phyloP scores from a whole-genome alignment of 2,113 vertebrate genomes.

The Ceratotherium simum region DNA sequence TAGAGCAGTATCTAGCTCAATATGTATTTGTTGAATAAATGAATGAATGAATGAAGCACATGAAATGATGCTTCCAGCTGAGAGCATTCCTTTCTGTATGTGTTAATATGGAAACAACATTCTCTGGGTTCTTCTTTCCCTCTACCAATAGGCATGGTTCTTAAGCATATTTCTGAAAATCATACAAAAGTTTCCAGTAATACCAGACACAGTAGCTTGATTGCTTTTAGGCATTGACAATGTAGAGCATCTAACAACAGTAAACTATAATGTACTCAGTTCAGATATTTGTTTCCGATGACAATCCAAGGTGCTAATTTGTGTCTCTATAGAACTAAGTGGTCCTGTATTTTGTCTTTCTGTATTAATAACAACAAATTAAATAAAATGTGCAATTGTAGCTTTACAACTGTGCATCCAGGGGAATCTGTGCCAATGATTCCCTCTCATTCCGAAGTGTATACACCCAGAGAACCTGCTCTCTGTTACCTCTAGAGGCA shows the following conservation, averaged over 20 bases:
- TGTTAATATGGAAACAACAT: neutral
- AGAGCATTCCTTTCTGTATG: neutral
- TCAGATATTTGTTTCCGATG: neutral
- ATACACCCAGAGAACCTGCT: neutral
- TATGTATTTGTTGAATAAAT: neutral
- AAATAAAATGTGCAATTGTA: neutral
- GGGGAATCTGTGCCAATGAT: neutral
- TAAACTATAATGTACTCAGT: neutral
- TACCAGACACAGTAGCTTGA: neutral
- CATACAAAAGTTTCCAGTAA: neutral
- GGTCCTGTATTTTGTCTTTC: neutral
- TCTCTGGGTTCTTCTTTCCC: neutral
- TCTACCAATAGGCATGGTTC: neutral
- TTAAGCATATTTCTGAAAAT: neutral
- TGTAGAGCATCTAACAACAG: neutral
- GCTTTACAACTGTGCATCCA: neutral
- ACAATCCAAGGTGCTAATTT: neutral
- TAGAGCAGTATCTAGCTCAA: neutral
- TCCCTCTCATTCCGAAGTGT: neutral
- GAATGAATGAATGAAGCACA: neutral
- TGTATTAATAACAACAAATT: conserved; percentile 25
- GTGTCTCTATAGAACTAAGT: neutral
- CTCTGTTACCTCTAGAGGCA: neutral
- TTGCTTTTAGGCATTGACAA: neutral
- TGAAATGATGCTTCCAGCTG: neutral